Evolutionary conservation across 2,113 vertebrate species (phyloP).

Genomic region (Lasiurus cinereus): DNA sequence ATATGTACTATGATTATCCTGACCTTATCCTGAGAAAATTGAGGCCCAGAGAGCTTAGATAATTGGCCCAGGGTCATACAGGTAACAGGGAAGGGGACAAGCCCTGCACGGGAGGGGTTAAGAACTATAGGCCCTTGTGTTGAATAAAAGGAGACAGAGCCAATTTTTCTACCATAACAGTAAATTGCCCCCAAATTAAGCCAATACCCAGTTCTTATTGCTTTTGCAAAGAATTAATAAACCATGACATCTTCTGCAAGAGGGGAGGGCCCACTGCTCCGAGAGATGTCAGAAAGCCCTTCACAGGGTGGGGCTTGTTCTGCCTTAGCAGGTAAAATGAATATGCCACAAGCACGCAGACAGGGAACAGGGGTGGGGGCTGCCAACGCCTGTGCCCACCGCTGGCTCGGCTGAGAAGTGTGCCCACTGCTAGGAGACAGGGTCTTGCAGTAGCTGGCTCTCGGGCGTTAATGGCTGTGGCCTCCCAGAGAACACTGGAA

Average conservation of each 20-base stretch:
- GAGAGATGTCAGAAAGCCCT: slow-evolving; percentile 82
- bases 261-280: slow-evolving; percentile 81
- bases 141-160: slow-evolving; percentile 82
- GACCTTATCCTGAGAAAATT: slow-evolving; percentile 1
- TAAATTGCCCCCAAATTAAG: slow-evolving; percentile 86
- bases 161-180: slow-evolving; percentile 82
- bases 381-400: not conserved
- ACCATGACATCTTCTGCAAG: slow-evolving; percentile 85
- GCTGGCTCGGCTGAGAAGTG: not conserved
- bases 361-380: slow-evolving; percentile 74
- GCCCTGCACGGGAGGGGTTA: slow-evolving; percentile 63
- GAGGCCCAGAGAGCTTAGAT: slow-evolving; percentile 9
- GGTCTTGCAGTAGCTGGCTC: slow-evolving; percentile 43
- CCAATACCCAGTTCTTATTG: slow-evolving; percentile 85
- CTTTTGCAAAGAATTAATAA: slow-evolving; percentile 87
- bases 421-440: slow-evolving; percentile 3
- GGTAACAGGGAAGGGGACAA: not conserved
- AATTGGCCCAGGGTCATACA: not conserved
- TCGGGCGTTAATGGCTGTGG: slow-evolving; percentile 68
- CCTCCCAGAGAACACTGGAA: slow-evolving; percentile 76
- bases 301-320: slow-evolving; percentile 77
- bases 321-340: slow-evolving; percentile 78
- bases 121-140: slow-evolving; percentile 58
- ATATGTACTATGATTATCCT: not conserved
- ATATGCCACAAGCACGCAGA: slow-evolving; percentile 81